Conservation (phyloP, 2,888 invertebrate species). For the Apotomis betuletana region DNA sequence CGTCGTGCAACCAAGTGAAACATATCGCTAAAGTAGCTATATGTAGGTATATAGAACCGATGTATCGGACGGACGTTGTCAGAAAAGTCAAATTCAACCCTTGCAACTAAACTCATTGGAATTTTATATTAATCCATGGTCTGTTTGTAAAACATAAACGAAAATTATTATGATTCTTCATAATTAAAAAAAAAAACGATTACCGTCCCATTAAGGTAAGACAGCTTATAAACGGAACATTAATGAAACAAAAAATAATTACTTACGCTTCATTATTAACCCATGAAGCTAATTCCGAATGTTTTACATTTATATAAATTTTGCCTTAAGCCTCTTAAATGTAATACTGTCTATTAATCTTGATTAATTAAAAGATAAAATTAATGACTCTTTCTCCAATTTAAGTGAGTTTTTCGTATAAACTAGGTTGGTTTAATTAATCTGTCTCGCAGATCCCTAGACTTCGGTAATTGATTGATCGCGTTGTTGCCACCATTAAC, state of each 20-base stretch:
- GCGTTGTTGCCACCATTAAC: slow-evolving; percentile 37
- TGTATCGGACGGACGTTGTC: too few species aligned
- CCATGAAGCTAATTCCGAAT: background rate
- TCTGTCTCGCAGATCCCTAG: slow-evolving; percentile 25
- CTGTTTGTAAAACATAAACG: too few species aligned
- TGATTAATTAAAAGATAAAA: slow-evolving; percentile 67
- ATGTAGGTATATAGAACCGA: too few species aligned
- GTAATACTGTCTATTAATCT: slow-evolving; percentile 61
- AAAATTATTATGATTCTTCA: too few species aligned
- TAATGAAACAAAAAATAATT: background rate
- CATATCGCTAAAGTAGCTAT: too few species aligned
- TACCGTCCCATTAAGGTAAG: too few species aligned
- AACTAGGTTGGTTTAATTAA: slow-evolving; percentile 37
- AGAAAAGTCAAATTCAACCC: too few species aligned
- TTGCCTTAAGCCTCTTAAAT: slow-evolving; percentile 45
- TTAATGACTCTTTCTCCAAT: slow-evolving; percentile 63
- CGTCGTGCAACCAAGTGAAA: too few species aligned
- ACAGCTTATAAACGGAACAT: background rate
- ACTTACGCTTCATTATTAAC: background rate
- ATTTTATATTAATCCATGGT: too few species aligned
- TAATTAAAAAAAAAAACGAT: too few species aligned
- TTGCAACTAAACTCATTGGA: too few species aligned
- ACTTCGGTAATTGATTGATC: slow-evolving; percentile 49
- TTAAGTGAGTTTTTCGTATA: slow-evolving; percentile 49
- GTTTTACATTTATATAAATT: slow-evolving; percentile 44